phyloP scores from a whole-genome alignment of 1,140 invertebrate species.

The Sipha flava region DNA sequence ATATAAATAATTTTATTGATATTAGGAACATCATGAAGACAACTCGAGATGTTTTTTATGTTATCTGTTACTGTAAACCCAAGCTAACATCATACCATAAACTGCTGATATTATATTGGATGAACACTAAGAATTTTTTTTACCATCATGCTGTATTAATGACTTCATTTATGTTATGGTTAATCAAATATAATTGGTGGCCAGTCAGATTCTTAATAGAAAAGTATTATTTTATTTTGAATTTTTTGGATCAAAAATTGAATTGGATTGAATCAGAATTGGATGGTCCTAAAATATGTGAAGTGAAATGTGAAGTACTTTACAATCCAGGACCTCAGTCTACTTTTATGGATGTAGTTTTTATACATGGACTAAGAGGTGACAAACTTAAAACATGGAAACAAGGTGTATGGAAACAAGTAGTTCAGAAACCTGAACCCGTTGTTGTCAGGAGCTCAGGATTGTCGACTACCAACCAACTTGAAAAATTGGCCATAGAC shows the following conservation, averaged over 20 bases:
- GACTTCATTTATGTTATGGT: background rate
- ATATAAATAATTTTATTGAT: too few species aligned
- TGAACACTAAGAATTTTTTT: background rate
- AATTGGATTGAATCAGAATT: background rate
- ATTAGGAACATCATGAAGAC: background rate
- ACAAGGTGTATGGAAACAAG: conserved; percentile 48
- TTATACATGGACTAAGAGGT: conserved; percentile 53
- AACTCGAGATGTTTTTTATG: background rate
- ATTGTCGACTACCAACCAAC: background rate
- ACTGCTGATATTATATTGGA: background rate
- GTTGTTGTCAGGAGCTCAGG: background rate
- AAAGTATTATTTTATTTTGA: background rate
- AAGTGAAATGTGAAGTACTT: conserved; percentile 37
- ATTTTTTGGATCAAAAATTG: background rate
- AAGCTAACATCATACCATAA: background rate
- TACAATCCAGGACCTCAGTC: conserved; percentile 37
- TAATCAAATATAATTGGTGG: background rate
- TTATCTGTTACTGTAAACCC: background rate
- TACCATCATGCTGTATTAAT: background rate
- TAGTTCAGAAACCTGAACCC: background rate
- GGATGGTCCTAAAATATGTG: background rate
- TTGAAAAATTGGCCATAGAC: conserved; percentile 15
- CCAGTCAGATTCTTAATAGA: background rate
- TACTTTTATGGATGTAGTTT: conserved; percentile 47
- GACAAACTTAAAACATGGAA: conserved; percentile 51